A percentile compares a stretch with the other conserved stretches of the same genome.
Conservation (phyloP, 2,113 vertebrate genomes). For the Felis chaus region DNA sequence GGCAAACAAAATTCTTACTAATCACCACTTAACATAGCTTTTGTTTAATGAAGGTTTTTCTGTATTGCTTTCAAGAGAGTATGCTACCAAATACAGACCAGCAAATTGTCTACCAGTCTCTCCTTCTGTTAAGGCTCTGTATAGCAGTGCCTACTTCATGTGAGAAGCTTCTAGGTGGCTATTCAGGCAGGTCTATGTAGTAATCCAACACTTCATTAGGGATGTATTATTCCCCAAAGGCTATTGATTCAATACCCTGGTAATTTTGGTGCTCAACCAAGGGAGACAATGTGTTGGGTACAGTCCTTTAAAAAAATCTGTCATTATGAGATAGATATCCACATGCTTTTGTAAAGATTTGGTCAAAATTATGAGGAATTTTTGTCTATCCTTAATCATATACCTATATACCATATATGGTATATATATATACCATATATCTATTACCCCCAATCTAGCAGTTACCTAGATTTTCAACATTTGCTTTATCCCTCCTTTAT, state of each 20-base stretch:
- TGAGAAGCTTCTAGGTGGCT: neutral
- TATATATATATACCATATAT: too few relatives aligned
- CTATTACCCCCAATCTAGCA: neutral
- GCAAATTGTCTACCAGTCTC: neutral
- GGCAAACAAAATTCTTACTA: slow-evolving; percentile 36
- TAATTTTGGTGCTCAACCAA: neutral
- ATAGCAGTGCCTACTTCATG: neutral
- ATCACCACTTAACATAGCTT: slow-evolving; percentile 15
- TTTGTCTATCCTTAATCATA: neutral
- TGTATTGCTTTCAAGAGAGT: slow-evolving; percentile 20
- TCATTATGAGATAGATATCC: slow-evolving; percentile 26
- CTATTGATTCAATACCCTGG: neutral
- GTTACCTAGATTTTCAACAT: slow-evolving; percentile 10
- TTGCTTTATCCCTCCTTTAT: slow-evolving; percentile 6
- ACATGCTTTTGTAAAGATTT: neutral
- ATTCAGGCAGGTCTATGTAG: neutral
- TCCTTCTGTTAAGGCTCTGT: neutral
- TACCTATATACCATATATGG: too few relatives aligned
- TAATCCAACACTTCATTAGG: neutral
- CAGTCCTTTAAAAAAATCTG: neutral
- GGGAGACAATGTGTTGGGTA: neutral
- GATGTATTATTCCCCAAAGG: slow-evolving; percentile 5
- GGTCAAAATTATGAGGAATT: slow-evolving; percentile 19
- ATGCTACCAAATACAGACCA: neutral
- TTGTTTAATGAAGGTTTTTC: neutral